A percentile compares a stretch with the other conserved stretches of the same genome.
phyloP scores from a whole-genome alignment of 1,140 invertebrate genomes.

The Tribolium castaneum region DNA sequence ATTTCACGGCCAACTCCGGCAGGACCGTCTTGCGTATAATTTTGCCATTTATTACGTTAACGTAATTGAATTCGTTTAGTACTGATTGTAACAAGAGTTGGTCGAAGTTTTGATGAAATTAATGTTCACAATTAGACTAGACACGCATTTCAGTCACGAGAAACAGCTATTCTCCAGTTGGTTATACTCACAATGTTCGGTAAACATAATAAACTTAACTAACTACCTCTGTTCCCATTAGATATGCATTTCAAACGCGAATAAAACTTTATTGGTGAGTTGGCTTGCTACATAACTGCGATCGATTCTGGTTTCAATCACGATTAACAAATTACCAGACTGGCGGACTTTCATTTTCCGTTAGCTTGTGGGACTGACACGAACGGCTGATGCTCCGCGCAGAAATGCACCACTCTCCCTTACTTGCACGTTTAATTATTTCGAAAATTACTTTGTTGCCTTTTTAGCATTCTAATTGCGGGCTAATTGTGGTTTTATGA shows the following conservation, averaged over 20 bases:
- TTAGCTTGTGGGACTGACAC: not conserved
- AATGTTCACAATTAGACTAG: slow-evolving; percentile 45
- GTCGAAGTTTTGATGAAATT: slow-evolving; percentile 44
- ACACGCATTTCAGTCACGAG: slow-evolving; percentile 45
- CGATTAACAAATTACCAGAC: slow-evolving; percentile 24
- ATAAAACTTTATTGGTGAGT: slow-evolving; percentile 28
- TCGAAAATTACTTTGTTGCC: not conserved
- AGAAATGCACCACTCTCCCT: not conserved
- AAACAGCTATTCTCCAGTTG: slow-evolving; percentile 22
- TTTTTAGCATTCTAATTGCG: not conserved
- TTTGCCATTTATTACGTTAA: slow-evolving; percentile 35
- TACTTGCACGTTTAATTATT: not conserved
- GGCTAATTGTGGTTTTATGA: not conserved
- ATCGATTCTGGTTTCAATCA: slow-evolving; percentile 27
- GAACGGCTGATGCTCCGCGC: not conserved
- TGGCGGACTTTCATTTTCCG: slow-evolving; percentile 18
- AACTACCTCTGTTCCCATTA: slow-evolving; percentile 25
- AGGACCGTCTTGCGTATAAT: not conserved
- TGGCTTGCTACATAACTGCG: slow-evolving; percentile 2
- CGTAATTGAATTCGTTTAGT: slow-evolving; percentile 38
- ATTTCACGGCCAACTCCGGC: too few species aligned
- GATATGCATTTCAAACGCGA: slow-evolving; percentile 22
- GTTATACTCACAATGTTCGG: not conserved
- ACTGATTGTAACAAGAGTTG: slow-evolving; percentile 40
- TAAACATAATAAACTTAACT: slow-evolving; percentile 35